Base-by-base conservation (phyloP, 2,888 invertebrate genomes). In the Tachystola acroxantha region DNA sequence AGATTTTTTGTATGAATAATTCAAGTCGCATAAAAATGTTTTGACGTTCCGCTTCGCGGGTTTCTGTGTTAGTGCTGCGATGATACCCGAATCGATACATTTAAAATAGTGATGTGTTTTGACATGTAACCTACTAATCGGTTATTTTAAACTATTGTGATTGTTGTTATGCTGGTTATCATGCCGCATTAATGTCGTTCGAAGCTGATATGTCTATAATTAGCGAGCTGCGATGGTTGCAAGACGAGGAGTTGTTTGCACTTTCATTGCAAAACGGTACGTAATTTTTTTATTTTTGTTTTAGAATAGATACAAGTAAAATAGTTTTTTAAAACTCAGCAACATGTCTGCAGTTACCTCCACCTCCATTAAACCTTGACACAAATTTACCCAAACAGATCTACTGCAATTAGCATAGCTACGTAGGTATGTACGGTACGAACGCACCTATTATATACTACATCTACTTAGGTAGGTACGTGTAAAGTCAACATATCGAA, bases 181-280 rank as follows among this genome's bases (percentile, higher is more conserved):
- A 76, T 80, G 76, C 58, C 60, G 52, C 61, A 63, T 70, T 76
- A 70, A 84, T 85, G 79, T 78, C 81, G 56, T 64, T 68, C 57
- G 65, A 73, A 63, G 73, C 76, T 82, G 82, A 85, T 74, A 86
- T 86, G 85, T 85, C 85, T 72, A 73, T 85, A 63, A 78, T 86
- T 69, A 80, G 79, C 63, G 85, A 81, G 59, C 69, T 84, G 55
- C 69, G 80, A 79, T 86, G 86, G 86, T 70, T 85, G 64, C 78
- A 75, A 66, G 82, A 80, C 64, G 84, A 84, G 57, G 85, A 86
- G 70, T 64, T 82, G 52, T 79, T 84, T 56, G 84, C 84, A 53
- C 72, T 85, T 68, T 73, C 84, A 51, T 73, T 82, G 74, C 85
- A 86, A 82, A 84, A 85, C 76, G 85, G 85, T 86, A 72, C 51